Conservation (phyloP, 2,797 vertebrate genomes). For the Falco naumanni region DNA sequence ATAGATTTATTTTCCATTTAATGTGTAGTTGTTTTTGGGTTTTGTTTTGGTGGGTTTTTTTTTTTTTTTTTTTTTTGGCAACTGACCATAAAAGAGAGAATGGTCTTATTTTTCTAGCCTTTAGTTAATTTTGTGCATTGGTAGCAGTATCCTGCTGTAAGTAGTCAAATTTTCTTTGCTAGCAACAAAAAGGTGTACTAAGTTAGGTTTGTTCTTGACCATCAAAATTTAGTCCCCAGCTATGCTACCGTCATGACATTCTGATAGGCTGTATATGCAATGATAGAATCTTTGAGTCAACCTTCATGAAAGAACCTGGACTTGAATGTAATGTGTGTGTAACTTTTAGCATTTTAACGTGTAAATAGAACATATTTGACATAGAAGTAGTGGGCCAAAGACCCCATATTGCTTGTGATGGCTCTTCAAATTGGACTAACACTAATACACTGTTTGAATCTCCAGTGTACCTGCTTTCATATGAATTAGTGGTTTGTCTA, state of each 20-base stretch:
- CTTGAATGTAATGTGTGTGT: not conserved
- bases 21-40: not conserved
- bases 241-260: not conserved
- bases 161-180: conserved; percentile 5
- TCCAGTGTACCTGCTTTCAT: not conserved
- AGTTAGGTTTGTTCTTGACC: not conserved
- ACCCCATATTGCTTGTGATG: not conserved
- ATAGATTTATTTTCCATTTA: conserved; percentile 15
- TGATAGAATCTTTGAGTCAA: not conserved
- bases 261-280: not conserved
- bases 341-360: not conserved
- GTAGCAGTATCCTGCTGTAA: not conserved
- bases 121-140: not conserved
- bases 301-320: not conserved
- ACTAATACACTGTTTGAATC: not conserved
- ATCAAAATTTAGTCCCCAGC: not conserved
- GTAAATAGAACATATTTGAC: conserved; percentile 16
- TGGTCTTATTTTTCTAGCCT: conserved; percentile 46
- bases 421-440: not conserved
- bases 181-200: not conserved
- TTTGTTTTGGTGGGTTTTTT: not conserved
- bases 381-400: conserved; percentile 19
- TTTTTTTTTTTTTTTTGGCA: not conserved
- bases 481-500: not conserved
- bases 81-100: conserved; percentile 1